Evolutionary conservation across 2,797 vertebrate species (phyloP), one percentile per base, ranked within the genome.

Genomic region (Sebastes baramenuke): DNA sequence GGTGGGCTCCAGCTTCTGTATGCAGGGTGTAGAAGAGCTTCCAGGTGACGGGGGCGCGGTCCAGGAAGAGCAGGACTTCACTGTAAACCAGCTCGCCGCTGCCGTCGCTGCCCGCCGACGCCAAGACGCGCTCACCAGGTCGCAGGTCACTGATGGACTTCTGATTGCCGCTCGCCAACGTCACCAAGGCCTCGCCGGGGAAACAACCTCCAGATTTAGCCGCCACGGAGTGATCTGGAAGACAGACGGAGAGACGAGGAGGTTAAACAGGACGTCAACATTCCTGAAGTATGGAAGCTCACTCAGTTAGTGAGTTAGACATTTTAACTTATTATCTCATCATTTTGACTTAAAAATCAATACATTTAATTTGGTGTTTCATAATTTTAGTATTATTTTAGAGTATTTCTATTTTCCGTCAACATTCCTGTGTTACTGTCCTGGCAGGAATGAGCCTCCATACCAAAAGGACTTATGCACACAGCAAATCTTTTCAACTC

Each of bases 201-300:
- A 99, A 99, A 94, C 98, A 99, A 65, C 98, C 98, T 0, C 98
- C 98, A 0, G 98, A 97, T 91, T 97, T 99, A 27, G 97, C 97
- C 0, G 98, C 98, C 0, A 97, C 96, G 0, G 98, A 98, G 89
- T 98, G 97, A 77, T 99, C 98, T 99, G 96, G 61, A 71, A 82
- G 70, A 88, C 8, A 75, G 67, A 85, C 42, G 42, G 27, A 77
- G 55, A 55, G 20, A 24, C n/a, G 1, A 11, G 12, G n/a, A 6
- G 46, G 29, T 72, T 16, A 54, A 2, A 58, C 4, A 46, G 66
- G 54, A 65, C 1, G 67, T 52, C 11, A 6, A 24, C 10, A 8
- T 22, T 54, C 6, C n/a, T 20, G 20, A 59, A 8, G 24, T 42
- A 20, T 1, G n/a, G 32, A 56, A 24, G 38, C 34, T 66, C 52